Evolutionary conservation across 2,113 vertebrate species (phyloP), one percentile per base, ranked within the genome.

Genomic region (Scolopax mira): DNA sequence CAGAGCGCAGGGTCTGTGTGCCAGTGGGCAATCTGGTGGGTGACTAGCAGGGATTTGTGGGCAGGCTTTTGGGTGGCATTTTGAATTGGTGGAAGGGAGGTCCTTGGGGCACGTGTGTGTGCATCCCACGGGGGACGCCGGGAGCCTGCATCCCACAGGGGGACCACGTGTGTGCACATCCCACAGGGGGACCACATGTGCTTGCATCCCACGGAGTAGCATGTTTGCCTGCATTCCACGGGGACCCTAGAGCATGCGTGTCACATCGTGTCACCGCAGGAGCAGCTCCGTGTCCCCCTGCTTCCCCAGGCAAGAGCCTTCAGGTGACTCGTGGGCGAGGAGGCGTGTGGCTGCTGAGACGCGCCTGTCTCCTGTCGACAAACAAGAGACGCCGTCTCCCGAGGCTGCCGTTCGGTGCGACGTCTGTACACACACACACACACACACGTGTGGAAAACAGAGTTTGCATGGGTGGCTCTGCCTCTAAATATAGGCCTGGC

Each of bases 251-350:
- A 28, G 10, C 33, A 8, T 1, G 0, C 0, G 1, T 19, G 49
- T 17, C 57, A 18, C 13, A 5, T 12, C 0, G 0, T 69, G 54
- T 55, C 4, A 2, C 37, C 1, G 0, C 48, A 62, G 77, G 52
- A 84, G 77, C 72, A 70, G 55, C 55, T 89, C 80, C 5, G 0
- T 5, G 3, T 58, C 51, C n/a, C 31, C 2, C 42, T 0, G 0
- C 31, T 73, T 42, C 44, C 44, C 65, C 41, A 5, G 72, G 60
- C 16, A 7, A 60, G 79, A 1, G 1, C 18, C 78, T 71, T 6
- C 46, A 51, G 75, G 31, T 79, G 70, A 6, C 22, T 15, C 2
- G 22, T 51, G 70, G 21, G 18, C 7, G 11, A 62, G 73, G 69
- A 81, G 41, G 6, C 18, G 3, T 15, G 21, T 0, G 2, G 42